phyloP scores from a whole-genome alignment of 2,888 invertebrate species.

The Drosophila ezoana region DNA sequence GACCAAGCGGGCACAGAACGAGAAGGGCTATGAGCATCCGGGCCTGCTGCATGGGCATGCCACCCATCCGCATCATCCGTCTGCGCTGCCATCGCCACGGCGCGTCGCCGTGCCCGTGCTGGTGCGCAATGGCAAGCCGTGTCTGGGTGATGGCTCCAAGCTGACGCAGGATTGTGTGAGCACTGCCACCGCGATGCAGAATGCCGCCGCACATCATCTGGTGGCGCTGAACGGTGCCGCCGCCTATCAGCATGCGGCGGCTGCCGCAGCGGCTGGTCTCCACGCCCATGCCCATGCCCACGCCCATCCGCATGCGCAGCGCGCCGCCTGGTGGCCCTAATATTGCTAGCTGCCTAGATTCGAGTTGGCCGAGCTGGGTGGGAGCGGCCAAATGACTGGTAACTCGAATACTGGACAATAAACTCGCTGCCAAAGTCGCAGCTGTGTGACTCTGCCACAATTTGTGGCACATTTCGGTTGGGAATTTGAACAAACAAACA shows the following conservation, averaged over 20 bases:
- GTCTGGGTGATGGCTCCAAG: constrained; percentile 87
- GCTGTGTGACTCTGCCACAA: constrained; percentile 12
- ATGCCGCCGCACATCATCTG: constrained; percentile 79
- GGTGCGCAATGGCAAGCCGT: constrained; percentile 97
- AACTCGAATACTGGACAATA: constrained; percentile 83
- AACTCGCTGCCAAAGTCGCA: constrained; percentile 20
- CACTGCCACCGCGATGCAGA: constrained; percentile 85
- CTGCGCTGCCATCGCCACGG: constrained; percentile 92
- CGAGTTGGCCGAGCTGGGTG: constrained; percentile 30
- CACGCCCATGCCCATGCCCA: constrained; percentile 84
- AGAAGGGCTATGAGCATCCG: constrained; percentile 91
- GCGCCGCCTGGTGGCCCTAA: constrained; percentile 84
- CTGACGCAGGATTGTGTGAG: constrained; percentile 86
- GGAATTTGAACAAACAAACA: constrained; percentile 33
- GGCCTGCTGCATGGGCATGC: constrained; percentile 79
- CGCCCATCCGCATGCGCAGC: constrained; percentile 74
- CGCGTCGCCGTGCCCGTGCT: constrained; percentile 97
- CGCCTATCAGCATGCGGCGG: constrained; percentile 84
- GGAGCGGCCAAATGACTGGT: constrained; percentile 29
- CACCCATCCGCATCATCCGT: constrained; percentile 83
- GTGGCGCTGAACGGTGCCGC: constrained; percentile 75
- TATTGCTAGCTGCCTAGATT: constrained; percentile 73
- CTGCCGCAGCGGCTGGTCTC: constrained; percentile 81
- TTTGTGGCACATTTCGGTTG: constrained; percentile 16
- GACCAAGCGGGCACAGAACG: constrained; percentile 98